phyloP scores from a whole-genome alignment of 2,888 invertebrate genomes.

The Pollenia labialis region DNA sequence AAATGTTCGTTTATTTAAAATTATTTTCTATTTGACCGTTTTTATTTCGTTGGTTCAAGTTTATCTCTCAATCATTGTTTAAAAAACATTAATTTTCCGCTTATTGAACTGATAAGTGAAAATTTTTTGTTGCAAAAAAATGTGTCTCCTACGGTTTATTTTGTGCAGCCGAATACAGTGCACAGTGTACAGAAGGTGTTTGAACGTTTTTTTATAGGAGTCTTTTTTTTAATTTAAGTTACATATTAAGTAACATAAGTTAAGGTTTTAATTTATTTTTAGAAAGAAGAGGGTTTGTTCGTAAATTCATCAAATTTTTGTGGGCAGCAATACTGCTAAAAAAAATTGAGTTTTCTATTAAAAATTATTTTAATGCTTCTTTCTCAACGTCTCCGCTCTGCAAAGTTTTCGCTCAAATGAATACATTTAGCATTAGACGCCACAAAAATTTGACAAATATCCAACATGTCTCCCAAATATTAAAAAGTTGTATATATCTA shows the following conservation, averaged over 20 bases:
- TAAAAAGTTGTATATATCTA: no score
- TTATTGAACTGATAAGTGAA: slow-evolving; percentile 70
- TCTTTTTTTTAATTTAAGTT: background rate
- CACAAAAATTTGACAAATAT: no score
- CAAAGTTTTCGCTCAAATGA: no score
- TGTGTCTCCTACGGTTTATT: slow-evolving; percentile 40
- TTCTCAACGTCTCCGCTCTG: no score
- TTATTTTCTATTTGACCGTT: slow-evolving; percentile 49
- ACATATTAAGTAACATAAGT: no score
- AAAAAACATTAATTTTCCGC: slow-evolving; percentile 69
- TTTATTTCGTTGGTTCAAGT: slow-evolving; percentile 54
- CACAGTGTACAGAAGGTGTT: slow-evolving; percentile 37
- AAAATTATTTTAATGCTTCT: no score
- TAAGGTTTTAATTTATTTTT: background rate
- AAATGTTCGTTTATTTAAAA: slow-evolving; percentile 36
- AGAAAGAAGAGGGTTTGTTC: background rate
- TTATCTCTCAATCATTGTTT: slow-evolving; percentile 67
- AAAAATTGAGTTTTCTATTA: no score
- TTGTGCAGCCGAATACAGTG: slow-evolving; percentile 25
- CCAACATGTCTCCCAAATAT: no score
- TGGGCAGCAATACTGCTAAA: no score
- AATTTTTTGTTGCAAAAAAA: slow-evolving; percentile 25
- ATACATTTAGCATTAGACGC: no score
- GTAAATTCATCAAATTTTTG: no score
- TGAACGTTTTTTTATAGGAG: background rate